A percentile compares a stretch with the other conserved stretches of the same genome.
phyloP scores from a whole-genome alignment of 2,113 vertebrate species.

The Myxocyprinus asiaticus region DNA sequence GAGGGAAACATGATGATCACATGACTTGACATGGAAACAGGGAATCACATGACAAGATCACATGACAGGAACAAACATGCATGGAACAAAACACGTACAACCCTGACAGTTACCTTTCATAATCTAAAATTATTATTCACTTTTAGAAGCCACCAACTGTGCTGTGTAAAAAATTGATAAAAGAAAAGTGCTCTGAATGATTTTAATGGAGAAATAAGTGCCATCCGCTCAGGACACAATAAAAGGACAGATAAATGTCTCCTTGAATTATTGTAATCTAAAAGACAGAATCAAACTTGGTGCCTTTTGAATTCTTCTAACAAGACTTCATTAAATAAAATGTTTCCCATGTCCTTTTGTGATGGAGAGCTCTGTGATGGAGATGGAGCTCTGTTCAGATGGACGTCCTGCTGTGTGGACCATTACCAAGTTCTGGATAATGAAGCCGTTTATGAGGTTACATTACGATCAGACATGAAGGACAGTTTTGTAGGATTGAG shows the following conservation, averaged over 20 bases:
- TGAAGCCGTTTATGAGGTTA: not conserved
- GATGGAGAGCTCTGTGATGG: not conserved
- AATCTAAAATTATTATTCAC: slow-evolving; percentile 42
- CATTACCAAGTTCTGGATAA: not conserved
- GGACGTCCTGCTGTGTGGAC: slow-evolving; percentile 7
- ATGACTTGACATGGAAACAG: no score
- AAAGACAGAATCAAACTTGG: not conserved
- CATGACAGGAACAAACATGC: no score
- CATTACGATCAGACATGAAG: not conserved
- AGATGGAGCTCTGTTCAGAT: not conserved
- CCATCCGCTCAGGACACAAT: slow-evolving; percentile 1
- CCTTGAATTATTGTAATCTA: not conserved
- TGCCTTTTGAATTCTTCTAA: no score
- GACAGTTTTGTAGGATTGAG: not conserved
- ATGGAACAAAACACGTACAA: no score
- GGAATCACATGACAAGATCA: no score
- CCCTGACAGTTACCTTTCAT: no score
- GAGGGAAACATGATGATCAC: no score
- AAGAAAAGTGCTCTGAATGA: not conserved
- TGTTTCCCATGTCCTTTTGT: not conserved
- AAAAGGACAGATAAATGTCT: slow-evolving; percentile 3
- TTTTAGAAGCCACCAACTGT: slow-evolving; percentile 31
- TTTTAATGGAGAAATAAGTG: slow-evolving; percentile 5
- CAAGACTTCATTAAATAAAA: not conserved
- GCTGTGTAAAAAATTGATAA: not conserved